These are phyloP conservation scores for Mactra quadrangularis DNA, from an alignment of 1,140 invertebrate genomes.

Conservation along the genomic window DNA sequence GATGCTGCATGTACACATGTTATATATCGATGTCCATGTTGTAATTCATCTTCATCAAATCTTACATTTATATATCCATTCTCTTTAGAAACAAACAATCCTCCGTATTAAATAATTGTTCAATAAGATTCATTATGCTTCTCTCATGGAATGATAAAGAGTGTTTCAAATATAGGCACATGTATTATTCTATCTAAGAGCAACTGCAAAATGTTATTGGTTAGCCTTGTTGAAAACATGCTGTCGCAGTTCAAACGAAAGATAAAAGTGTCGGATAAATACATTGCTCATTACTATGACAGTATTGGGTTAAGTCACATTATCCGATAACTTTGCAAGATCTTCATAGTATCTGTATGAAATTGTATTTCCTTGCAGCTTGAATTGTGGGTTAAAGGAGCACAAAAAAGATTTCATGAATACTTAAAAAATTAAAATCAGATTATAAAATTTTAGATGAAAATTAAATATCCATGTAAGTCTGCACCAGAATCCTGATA, in stretches of 20 bases:
- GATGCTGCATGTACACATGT: conserved; percentile 64
- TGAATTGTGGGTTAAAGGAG: too few relatives aligned
- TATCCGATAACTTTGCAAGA: background rate
- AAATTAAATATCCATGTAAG: too few relatives aligned
- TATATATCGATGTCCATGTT: conserved; percentile 63
- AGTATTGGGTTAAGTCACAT: background rate
- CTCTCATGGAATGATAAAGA: background rate
- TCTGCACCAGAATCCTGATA: too few relatives aligned
- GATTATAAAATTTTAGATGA: too few relatives aligned
- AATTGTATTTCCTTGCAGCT: too few relatives aligned
- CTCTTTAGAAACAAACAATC: conserved; percentile 12
- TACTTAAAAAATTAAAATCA: too few relatives aligned
- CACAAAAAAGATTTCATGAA: too few relatives aligned
- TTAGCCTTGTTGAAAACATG: background rate
- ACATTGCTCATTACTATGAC: background rate
- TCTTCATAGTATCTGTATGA: background rate
- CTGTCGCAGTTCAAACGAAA: background rate
- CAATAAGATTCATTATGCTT: background rate
- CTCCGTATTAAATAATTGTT: background rate
- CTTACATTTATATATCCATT: conserved; percentile 29
- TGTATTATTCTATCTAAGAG: background rate
- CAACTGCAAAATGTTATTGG: background rate
- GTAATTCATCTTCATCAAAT: conserved; percentile 11
- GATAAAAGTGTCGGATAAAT: background rate
- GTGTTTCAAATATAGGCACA: background rate